Percentiles rank a stretch among this genome's conserved stretches.
These are phyloP conservation scores for Synaphobranchus kaupii DNA, from an alignment of 2,797 vertebrate genomes.

Conservation along the genomic window DNA sequence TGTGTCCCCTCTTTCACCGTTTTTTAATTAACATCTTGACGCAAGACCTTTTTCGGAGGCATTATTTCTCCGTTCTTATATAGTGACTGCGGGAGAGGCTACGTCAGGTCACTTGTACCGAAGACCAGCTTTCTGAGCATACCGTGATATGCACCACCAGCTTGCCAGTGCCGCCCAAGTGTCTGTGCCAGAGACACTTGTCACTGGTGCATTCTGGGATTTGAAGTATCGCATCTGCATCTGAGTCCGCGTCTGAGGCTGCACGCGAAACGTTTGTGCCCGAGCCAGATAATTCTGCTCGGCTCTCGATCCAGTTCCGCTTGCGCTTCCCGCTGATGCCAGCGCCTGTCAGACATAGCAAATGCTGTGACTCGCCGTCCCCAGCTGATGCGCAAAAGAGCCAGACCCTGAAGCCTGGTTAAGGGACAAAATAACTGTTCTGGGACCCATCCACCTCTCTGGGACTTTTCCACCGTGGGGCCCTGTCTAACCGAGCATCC, in stretches of 20 bases:
- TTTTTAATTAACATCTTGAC: not conserved
- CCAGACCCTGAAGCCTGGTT: not conserved
- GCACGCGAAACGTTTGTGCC: not conserved
- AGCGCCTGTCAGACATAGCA: not conserved
- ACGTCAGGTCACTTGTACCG: not conserved
- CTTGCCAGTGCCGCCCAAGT: not conserved
- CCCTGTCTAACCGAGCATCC: not conserved
- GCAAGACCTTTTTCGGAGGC: not conserved
- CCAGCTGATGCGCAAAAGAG: not conserved
- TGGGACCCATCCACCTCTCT: not conserved
- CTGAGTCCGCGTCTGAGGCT: not conserved
- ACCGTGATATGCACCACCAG: too few relatives aligned
- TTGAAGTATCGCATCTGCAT: not conserved
- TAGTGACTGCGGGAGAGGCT: not conserved
- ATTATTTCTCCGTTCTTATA: not conserved
- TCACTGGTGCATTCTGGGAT: conserved; percentile 3
- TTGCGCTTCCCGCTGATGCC: not conserved
- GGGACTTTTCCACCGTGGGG: not conserved
- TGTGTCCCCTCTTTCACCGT: not conserved
- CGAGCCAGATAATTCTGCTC: not conserved
- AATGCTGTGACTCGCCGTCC: not conserved
- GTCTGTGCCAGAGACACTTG: not conserved
- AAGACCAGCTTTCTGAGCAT: not conserved
- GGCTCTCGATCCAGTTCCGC: not conserved
- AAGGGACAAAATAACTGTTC: not conserved